Percentiles rank a stretch among this genome's conserved stretches.
These are phyloP conservation scores for Fissipunctia ypsillon DNA, from an alignment of 2,888 invertebrate species.

Conservation along the genomic window DNA sequence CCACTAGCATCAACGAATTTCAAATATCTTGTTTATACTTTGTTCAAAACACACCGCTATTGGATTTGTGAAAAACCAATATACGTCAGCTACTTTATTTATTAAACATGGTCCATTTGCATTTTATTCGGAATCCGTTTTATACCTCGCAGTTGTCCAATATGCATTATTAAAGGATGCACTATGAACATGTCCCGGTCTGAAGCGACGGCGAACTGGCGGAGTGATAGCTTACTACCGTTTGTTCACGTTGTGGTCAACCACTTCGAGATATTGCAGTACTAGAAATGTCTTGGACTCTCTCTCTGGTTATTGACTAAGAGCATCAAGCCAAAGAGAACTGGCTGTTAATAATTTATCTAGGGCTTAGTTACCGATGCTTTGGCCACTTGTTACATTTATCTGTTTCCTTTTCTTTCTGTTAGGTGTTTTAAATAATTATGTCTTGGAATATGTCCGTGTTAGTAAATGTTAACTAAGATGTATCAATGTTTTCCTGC, in stretches of 20 bases:
- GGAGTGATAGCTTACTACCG: constrained; percentile 4
- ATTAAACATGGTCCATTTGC: constrained; percentile 44
- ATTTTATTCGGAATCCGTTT: constrained; percentile 45
- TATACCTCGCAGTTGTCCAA: constrained; percentile 18
- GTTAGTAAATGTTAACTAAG: background rate
- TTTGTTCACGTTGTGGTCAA: constrained; percentile 30
- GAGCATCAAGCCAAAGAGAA: constrained; percentile 13
- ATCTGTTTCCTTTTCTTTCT: background rate
- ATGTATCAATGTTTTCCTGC: constrained; percentile 23
- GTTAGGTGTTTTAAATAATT: background rate
- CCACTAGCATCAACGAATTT: constrained; percentile 18
- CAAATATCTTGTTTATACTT: constrained; percentile 36
- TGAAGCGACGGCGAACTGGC: constrained; percentile 24
- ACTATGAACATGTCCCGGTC: constrained; percentile 4
- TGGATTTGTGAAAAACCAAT: constrained; percentile 42
- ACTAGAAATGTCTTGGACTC: constrained; percentile 23
- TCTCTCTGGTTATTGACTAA: constrained; percentile 14
- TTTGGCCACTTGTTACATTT: constrained; percentile 20
- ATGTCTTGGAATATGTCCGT: background rate
- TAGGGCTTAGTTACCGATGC: constrained; percentile 2
- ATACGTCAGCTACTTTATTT: constrained; percentile 37
- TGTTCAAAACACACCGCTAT: constrained; percentile 23
- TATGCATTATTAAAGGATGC: constrained; percentile 28
- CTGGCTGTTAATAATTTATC: constrained; percentile 19
- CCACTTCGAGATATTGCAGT: constrained; percentile 19